These are phyloP conservation scores for Cephus nigrinus DNA, from an alignment of 2,888 invertebrate species.

Conservation along the genomic window DNA sequence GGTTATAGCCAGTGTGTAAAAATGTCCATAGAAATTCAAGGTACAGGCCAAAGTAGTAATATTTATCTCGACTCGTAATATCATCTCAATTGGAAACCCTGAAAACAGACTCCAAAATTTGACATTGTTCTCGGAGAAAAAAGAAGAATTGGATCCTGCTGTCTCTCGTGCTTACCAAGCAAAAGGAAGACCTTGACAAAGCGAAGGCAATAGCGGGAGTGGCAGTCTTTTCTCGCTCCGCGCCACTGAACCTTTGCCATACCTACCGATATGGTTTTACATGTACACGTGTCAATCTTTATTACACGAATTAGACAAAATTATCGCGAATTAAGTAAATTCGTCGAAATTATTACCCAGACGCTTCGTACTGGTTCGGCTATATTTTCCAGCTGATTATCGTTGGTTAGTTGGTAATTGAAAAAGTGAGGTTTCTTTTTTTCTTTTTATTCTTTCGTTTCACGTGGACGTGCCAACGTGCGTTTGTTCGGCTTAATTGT, in stretches of 20 bases:
- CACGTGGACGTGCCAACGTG: background rate
- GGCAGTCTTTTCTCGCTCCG: slow-evolving; percentile 37
- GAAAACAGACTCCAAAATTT: background rate
- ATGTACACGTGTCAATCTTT: background rate
- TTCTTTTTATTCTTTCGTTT: background rate
- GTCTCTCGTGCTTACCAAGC: background rate
- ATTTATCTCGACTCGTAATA: background rate
- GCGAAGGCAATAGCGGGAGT: slow-evolving; percentile 37
- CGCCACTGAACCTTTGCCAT: slow-evolving; percentile 38
- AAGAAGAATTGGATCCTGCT: background rate
- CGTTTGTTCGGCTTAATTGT: background rate
- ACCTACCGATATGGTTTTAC: background rate
- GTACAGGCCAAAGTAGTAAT: background rate
- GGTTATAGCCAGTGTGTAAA: background rate
- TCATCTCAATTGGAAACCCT: background rate
- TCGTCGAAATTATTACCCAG: background rate
- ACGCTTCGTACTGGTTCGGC: background rate
- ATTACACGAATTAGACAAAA: background rate
- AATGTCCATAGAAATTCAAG: background rate
- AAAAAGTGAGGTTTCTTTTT: background rate
- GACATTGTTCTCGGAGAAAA: background rate
- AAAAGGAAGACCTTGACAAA: slow-evolving; percentile 43
- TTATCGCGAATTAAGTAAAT: background rate
- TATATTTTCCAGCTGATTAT: background rate
- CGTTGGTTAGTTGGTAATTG: too few species aligned